These are phyloP conservation scores for Zoanthus solanderi DNA, from an alignment of 92 coral and sea anemone species.

Conservation along the genomic window DNA sequence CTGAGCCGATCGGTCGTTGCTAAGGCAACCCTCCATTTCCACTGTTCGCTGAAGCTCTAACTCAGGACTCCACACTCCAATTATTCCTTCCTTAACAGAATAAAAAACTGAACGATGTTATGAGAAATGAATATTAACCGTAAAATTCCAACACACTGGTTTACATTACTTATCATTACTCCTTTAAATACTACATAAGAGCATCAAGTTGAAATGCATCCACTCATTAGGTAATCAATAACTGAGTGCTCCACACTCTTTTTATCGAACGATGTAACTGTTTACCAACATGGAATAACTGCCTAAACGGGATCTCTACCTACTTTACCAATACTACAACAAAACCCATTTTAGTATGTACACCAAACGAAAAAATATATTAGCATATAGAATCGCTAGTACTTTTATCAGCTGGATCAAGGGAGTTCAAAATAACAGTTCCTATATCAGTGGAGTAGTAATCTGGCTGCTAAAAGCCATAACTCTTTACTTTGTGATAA, in stretches of 20 bases:
- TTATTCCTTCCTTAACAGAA: conserved; percentile 89
- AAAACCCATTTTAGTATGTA: background rate
- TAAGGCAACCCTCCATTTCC: conserved; percentile 83
- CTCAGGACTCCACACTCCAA: conserved; percentile 96
- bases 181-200: too few species aligned
- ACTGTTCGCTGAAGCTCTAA: conserved; percentile 85
- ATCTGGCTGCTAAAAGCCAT: too few species aligned
- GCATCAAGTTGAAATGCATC: too few species aligned
- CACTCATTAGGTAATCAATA: too few species aligned
- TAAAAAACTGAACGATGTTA: background rate
- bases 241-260: too few species aligned
- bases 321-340: background rate
- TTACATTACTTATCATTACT: too few species aligned
- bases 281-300: background rate
- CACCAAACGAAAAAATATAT: background rate
- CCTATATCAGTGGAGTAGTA: too few species aligned
- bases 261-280: background rate
- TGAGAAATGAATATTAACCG: too few species aligned
- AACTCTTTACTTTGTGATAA: too few species aligned
- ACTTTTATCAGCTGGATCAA: too few species aligned
- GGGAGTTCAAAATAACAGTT: too few species aligned
- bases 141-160: too few species aligned
- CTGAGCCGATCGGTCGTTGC: conserved; percentile 67
- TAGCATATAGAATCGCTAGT: background rate
- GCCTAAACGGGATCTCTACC: background rate